A percentile compares a stretch with the other conserved stretches of the same genome.
phyloP scores from a whole-genome alignment of 2,888 invertebrate genomes.

The Ischnura elegans region DNA sequence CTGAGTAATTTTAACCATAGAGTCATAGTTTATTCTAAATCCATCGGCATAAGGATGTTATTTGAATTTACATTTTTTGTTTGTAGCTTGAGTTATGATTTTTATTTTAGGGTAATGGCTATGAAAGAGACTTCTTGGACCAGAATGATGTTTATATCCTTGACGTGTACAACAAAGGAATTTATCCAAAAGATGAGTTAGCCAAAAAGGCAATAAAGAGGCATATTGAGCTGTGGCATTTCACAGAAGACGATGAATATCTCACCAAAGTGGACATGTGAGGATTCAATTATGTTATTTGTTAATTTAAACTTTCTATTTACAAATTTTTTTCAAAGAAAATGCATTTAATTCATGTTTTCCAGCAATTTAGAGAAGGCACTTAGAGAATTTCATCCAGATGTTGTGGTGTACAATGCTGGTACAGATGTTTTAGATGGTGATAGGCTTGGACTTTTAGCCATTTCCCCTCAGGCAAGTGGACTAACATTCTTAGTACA shows the following conservation, averaged over 20 bases:
- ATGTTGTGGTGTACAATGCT: conserved; percentile 94
- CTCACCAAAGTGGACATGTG: conserved; percentile 84
- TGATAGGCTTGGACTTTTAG: conserved; percentile 88
- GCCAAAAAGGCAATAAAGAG: conserved; percentile 87
- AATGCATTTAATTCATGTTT: not conserved
- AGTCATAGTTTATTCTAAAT: too few relatives aligned
- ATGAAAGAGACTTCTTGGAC: conserved; percentile 88
- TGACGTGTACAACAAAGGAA: conserved; percentile 90
- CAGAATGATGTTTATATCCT: conserved; percentile 88
- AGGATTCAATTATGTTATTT: conserved; percentile 73
- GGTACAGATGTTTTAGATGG: conserved; percentile 91
- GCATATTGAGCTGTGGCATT: conserved; percentile 83
- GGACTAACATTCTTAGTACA: not conserved
- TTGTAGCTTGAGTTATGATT: not conserved
- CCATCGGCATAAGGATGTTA: too few relatives aligned
- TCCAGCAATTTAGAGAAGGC: conserved; percentile 85
- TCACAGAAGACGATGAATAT: conserved; percentile 85
- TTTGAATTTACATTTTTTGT: not conserved
- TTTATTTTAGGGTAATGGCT: conserved; percentile 88
- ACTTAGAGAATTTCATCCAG: conserved; percentile 86
- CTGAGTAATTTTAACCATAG: too few relatives aligned
- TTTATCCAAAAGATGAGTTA: conserved; percentile 88
- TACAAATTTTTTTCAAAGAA: not conserved
- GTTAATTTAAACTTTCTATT: not conserved
- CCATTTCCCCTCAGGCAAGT: conserved; percentile 84